phyloP scores from a whole-genome alignment of 2,888 invertebrate genomes.

The Exephanes ischioxanthus region DNA sequence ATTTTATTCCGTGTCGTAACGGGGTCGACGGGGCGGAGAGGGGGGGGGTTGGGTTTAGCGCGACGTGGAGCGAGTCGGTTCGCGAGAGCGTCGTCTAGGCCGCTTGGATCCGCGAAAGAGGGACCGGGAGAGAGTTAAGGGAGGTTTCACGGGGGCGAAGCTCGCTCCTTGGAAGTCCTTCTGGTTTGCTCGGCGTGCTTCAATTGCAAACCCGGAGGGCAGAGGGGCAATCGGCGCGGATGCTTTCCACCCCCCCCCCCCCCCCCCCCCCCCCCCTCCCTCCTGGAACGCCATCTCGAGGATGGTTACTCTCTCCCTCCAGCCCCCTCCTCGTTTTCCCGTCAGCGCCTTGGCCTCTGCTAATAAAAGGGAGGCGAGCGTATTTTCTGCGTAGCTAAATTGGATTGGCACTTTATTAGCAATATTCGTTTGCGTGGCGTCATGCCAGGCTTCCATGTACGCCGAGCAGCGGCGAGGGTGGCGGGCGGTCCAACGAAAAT shows the following conservation, averaged over 20 bases:
- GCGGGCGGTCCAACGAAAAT: constrained; percentile 75
- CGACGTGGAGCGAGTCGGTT: constrained; percentile 39
- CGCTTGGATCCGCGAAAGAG: neutral
- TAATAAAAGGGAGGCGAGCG: constrained; percentile 77
- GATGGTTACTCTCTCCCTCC: constrained; percentile 13
- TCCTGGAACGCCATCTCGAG: constrained; percentile 37
- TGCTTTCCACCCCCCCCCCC: neutral
- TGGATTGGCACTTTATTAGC: constrained; percentile 84
- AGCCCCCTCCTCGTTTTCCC: constrained; percentile 29
- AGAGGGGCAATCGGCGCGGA: constrained; percentile 44
- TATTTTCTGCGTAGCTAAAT: constrained; percentile 83
- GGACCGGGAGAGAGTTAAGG: constrained; percentile 8
- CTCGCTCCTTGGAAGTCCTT: constrained; percentile 61
- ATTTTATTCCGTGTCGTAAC: constrained; percentile 72
- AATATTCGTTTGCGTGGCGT: constrained; percentile 84
- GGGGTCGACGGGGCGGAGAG: constrained; percentile 63
- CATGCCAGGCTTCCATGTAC: constrained; percentile 77
- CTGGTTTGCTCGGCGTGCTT: constrained; percentile 58
- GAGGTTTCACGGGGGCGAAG: constrained; percentile 7
- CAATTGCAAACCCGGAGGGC: constrained; percentile 52
- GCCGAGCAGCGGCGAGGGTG: constrained; percentile 5
- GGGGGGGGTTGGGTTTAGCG: neutral
- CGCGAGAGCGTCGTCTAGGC: constrained; percentile 34
- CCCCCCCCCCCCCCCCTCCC: too few species aligned
- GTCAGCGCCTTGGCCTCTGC: constrained; percentile 31